Percentiles rank a stretch among this genome's conserved stretches.
These are phyloP conservation scores for Dastarcus helophoroides DNA, from an alignment of 2,888 invertebrate genomes.

Conservation along the genomic window DNA sequence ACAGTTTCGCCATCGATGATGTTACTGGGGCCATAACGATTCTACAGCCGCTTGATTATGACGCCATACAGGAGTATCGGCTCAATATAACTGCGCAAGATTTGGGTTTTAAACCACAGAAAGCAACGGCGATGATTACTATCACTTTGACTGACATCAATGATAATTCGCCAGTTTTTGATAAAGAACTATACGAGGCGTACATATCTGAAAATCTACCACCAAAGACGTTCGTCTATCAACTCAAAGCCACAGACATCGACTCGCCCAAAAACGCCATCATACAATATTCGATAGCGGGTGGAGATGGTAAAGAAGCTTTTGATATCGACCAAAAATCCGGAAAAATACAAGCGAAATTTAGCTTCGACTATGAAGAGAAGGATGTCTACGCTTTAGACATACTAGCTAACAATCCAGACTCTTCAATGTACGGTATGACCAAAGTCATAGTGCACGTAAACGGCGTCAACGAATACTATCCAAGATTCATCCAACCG, in stretches of 20 bases:
- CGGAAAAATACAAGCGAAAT: constrained; percentile 64
- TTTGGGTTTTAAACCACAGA: constrained; percentile 67
- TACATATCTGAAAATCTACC: constrained; percentile 75
- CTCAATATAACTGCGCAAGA: constrained; percentile 82
- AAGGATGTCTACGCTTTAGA: constrained; percentile 60
- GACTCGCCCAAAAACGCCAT: constrained; percentile 83
- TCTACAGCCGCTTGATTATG: constrained; percentile 72
- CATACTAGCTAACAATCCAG: constrained; percentile 78
- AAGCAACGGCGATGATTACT: constrained; percentile 68
- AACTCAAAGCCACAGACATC: constrained; percentile 66
- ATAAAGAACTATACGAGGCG: constrained; percentile 63
- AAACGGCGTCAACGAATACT: constrained; percentile 80
- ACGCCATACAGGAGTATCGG: constrained; percentile 70
- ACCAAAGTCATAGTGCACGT: constrained; percentile 64
- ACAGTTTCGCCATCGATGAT: constrained; percentile 69
- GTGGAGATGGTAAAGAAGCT: constrained; percentile 59
- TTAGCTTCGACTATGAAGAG: constrained; percentile 81
- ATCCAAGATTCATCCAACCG: constrained; percentile 77
- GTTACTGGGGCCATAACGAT: constrained; percentile 71
- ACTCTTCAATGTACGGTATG: constrained; percentile 65
- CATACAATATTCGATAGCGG: constrained; percentile 71
- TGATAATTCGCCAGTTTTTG: constrained; percentile 83
- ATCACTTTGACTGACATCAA: constrained; percentile 86
- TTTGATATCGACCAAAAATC: constrained; percentile 69
- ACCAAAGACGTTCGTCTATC: constrained; percentile 60